Conservation (phyloP, 2,888 invertebrate genomes). For the Aleiodes testaceus region DNA sequence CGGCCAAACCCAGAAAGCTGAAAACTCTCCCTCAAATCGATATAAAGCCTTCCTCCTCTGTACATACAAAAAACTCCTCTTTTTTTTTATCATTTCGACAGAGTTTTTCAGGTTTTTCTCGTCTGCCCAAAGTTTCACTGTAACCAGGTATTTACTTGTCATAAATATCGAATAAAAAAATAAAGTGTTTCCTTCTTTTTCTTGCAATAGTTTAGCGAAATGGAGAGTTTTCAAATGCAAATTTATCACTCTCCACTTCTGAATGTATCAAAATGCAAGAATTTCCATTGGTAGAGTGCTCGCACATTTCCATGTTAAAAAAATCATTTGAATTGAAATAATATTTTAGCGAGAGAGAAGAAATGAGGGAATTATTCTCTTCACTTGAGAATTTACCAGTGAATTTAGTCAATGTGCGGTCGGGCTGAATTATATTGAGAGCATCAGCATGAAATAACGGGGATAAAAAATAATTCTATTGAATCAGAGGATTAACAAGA, state of each 20-base stretch:
- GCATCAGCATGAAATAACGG: neutral
- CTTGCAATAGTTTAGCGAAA: too few relatives aligned
- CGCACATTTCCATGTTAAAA: too few relatives aligned
- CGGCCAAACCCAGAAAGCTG: slow-evolving; percentile 45
- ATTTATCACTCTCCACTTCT: slow-evolving; percentile 55
- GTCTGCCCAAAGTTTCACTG: slow-evolving; percentile 25
- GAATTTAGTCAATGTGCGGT: neutral
- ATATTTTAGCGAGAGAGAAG: too few relatives aligned
- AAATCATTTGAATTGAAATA: too few relatives aligned
- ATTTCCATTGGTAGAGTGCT: too few relatives aligned
- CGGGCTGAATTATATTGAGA: slow-evolving; percentile 7
- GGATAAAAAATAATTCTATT: too few relatives aligned
- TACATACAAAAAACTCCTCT: neutral
- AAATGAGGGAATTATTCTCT: too few relatives aligned
- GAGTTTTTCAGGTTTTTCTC: neutral
- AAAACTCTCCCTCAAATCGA: slow-evolving; percentile 49
- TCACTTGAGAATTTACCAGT: too few relatives aligned
- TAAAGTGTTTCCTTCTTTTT: neutral
- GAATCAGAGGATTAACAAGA: too few relatives aligned
- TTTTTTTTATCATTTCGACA: slow-evolving; percentile 3
- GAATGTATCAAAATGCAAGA: too few relatives aligned
- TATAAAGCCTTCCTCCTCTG: slow-evolving; percentile 24
- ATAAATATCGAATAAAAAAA: slow-evolving; percentile 54
- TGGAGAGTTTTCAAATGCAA: slow-evolving; percentile 65
- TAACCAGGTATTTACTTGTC: slow-evolving; percentile 64